Conservation (phyloP, 2,888 invertebrate genomes). For the Euproctis similis region DNA sequence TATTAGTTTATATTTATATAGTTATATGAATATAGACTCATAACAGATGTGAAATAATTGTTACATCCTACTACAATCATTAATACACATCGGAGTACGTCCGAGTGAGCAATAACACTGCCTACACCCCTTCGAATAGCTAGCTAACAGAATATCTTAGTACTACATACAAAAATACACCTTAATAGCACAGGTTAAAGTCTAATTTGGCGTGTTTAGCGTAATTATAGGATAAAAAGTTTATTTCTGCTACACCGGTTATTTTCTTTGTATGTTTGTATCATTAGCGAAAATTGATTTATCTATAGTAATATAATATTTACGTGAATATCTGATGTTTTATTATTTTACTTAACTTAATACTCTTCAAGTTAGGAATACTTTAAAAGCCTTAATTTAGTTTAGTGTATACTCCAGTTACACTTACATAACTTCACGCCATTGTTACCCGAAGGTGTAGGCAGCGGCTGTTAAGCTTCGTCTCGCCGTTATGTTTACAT, state of each 20-base stretch:
- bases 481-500: too few species aligned
- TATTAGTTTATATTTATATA: conserved; percentile 21
- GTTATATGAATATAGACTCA: conserved; percentile 36
- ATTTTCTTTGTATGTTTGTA: conserved; percentile 41
- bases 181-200: fast-evolving
- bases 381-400: too few species aligned
- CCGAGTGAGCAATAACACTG: conserved; percentile 48
- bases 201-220: not conserved
- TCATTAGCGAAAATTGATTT: conserved; percentile 62
- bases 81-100: conserved; percentile 62
- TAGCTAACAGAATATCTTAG: conserved; percentile 1
- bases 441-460: too few species aligned
- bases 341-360: too few species aligned
- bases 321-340: too few species aligned
- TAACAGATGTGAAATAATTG: conserved; percentile 65
- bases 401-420: too few species aligned
- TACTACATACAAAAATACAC: conserved; percentile 1
- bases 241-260: conserved; percentile 23
- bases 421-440: too few species aligned
- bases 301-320: too few species aligned
- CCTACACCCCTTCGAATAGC: conserved; percentile 23
- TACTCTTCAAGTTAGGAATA: too few species aligned
- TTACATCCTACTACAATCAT: conserved; percentile 49
- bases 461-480: too few species aligned
- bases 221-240: conserved; percentile 13